These are phyloP conservation scores for Trogon melanurus DNA, from an alignment of 2,113 vertebrate genomes.

Conservation along the genomic window DNA sequence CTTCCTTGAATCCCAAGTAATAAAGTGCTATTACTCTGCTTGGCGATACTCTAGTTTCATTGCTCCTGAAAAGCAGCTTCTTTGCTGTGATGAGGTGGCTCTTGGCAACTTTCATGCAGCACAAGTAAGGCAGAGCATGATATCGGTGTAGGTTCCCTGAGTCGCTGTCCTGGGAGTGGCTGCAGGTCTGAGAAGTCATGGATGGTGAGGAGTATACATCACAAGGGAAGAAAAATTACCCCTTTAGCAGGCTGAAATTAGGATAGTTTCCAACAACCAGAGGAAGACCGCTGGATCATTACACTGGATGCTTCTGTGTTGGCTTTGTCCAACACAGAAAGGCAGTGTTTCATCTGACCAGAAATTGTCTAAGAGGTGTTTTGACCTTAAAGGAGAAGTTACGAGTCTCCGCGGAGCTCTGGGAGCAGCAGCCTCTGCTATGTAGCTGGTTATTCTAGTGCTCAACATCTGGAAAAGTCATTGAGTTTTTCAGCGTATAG, in stretches of 20 bases:
- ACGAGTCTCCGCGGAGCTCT: not conserved
- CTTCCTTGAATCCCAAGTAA: not conserved
- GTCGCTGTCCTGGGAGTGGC: not conserved
- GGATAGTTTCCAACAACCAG: not conserved
- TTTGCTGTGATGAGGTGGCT: not conserved
- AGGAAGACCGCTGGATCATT: not conserved
- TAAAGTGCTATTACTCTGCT: not conserved
- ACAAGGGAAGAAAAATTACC: not conserved
- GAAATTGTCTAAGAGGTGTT: not conserved
- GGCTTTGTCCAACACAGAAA: not conserved
- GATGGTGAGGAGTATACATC: not conserved
- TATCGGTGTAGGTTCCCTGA: not conserved
- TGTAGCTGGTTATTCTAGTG: not conserved
- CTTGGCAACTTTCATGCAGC: not conserved
- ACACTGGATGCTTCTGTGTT: not conserved
- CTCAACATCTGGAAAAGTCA: not conserved
- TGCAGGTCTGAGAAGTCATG: not conserved
- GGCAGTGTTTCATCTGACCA: not conserved
- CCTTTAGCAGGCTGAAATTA: not conserved
- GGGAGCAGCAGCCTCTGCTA: not conserved
- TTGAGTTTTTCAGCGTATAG: not conserved
- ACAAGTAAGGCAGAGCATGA: not conserved
- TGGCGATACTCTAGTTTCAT: not conserved
- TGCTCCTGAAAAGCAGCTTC: not conserved
- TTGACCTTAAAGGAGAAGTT: not conserved